phyloP scores from a whole-genome alignment of 2,888 invertebrate species.

The Phragmatobia fuliginosa region DNA sequence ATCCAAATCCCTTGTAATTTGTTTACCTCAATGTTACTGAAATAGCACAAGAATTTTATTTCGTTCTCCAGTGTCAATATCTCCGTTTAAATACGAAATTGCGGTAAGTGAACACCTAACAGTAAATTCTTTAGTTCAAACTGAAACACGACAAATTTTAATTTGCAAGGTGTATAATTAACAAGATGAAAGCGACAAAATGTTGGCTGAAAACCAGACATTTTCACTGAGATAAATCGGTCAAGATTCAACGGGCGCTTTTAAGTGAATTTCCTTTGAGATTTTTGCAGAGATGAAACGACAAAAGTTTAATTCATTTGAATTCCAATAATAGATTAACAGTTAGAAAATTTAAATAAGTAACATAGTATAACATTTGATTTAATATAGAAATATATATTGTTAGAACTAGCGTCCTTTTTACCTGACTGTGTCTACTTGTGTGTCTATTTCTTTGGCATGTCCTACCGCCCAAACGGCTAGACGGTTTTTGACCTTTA shows the following conservation, averaged over 20 bases:
- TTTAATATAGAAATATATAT: not conserved
- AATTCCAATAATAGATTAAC: not conserved
- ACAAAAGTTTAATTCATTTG: not conserved
- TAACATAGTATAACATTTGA: not conserved
- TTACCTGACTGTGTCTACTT: too few relatives aligned
- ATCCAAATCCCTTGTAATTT: constrained; percentile 3
- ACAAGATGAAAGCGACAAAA: not conserved
- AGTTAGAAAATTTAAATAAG: too few relatives aligned
- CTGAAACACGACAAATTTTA: not conserved
- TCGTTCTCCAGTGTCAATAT: not conserved
- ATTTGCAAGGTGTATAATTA: constrained; percentile 1
- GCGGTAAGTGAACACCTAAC: constrained; percentile 5
- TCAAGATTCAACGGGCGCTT: not conserved
- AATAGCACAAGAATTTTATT: not conserved
- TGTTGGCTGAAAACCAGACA: constrained; percentile 3
- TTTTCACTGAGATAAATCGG: not conserved
- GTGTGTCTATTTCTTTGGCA: too few relatives aligned
- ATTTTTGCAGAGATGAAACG: not conserved
- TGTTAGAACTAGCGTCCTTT: not conserved
- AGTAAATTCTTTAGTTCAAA: not conserved
- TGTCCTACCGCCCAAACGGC: too few relatives aligned
- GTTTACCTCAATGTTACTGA: not conserved
- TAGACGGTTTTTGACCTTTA: too few relatives aligned
- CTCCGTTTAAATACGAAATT: not conserved
- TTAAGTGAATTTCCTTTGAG: not conserved